Evolutionary conservation across 2,888 invertebrate genomes (phyloP).

Genomic region (Machimus rusticus): DNA sequence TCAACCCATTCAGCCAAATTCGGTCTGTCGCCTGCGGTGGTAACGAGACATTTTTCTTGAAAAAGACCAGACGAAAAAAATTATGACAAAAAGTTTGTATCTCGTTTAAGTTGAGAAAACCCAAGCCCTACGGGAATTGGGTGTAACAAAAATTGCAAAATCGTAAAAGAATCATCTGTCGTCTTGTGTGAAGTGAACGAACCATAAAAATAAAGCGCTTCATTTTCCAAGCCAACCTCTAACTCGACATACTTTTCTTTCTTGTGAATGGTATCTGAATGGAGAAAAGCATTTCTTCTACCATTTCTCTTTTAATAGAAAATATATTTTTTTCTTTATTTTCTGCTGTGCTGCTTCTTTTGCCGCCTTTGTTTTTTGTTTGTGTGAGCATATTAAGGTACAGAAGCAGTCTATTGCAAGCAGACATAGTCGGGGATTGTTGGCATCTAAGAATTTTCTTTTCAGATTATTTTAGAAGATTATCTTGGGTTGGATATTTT

Average conservation of each 20-base stretch:
- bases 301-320: not conserved
- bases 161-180: not conserved
- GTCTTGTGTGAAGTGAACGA: not conserved
- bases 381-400: not conserved
- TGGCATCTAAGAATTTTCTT: not conserved
- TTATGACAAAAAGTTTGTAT: not conserved
- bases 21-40: not conserved
- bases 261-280: not conserved
- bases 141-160: not conserved
- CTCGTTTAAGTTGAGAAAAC: not conserved
- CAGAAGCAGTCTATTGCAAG: not conserved
- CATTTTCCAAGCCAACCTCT: not conserved
- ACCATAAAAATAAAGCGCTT: not conserved
- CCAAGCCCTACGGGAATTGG: not conserved
- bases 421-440: not conserved
- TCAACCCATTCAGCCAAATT: not conserved
- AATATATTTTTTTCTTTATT: not conserved
- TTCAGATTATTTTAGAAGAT: not conserved
- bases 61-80: not conserved
- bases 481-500: not conserved
- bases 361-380: not conserved
- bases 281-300: not conserved
- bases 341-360: not conserved
- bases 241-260: not conserved
- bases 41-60: not conserved